phyloP scores from a whole-genome alignment of 2,113 vertebrate genomes.

The Ctenodactylus gundi region DNA sequence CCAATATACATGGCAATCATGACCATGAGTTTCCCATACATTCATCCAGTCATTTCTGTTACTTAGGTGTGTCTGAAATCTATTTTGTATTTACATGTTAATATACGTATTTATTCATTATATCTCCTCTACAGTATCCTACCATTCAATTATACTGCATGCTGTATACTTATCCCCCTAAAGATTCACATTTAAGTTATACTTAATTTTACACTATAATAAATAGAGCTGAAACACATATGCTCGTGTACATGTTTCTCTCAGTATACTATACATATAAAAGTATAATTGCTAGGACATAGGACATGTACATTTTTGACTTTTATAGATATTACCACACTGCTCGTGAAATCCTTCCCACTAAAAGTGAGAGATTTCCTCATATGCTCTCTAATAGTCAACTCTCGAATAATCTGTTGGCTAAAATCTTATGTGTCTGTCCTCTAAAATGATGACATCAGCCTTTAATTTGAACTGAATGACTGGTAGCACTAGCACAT shows the following conservation, averaged over 20 bases:
- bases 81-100: background rate
- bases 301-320: background rate
- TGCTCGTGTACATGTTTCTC: background rate
- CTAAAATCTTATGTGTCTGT: background rate
- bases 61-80: background rate
- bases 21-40: background rate
- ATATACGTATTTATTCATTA: too few relatives aligned
- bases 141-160: background rate
- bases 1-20: background rate
- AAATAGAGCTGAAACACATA: background rate
- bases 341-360: background rate
- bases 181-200: background rate
- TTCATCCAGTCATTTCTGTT: background rate
- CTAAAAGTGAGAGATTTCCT: background rate
- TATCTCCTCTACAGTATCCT: background rate
- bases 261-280: background rate
- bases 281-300: background rate
- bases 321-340: background rate
- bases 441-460: conserved; percentile 1
- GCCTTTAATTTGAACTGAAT: conserved; percentile 1
- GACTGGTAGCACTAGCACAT: background rate
- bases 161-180: background rate
- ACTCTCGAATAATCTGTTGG: background rate
- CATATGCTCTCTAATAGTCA: background rate
- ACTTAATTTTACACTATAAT: background rate